Base-by-base conservation (phyloP, 2,888 invertebrate genomes). In the Lycaena phlaeas region DNA sequence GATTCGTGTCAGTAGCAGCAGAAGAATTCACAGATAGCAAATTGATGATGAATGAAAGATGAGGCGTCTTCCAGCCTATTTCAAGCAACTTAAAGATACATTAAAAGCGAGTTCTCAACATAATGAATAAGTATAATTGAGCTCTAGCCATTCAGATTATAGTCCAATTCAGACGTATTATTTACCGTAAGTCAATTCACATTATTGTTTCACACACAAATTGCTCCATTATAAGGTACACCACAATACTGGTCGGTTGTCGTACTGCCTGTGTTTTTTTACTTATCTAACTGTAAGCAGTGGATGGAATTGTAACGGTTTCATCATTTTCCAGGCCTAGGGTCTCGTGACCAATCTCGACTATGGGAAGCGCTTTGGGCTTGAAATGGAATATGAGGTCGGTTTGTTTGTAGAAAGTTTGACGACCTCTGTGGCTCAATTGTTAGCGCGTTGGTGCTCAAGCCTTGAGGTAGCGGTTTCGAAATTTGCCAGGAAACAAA, bases 191-290 rank as follows among this genome's bases (percentile, higher is more conserved):
- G 64, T 69, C 67, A 63, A 73, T 75, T 68, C 63, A 56, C 61
- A 58, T 66, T 72, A 75, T 71, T 76, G 74, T 64, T 75, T 74
- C 73, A 64, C 67, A 70, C 68, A 72, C 59, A 72, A 71, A 75
- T 68, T 71, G 67, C 65, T 62, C 61, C 56, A 71, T 74, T 74
- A 71, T 66, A 67, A 57, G 60, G 67, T 74, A 57, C 57, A 59
- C 63, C 64, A 53, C 53, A 64, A 57, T 69, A 68, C 7, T 34
- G 22, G 17, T 11, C 12, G 7, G 11, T 17, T 36, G 18, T 18
- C 22, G 18, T 12, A 18, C 18, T 17, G 11, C 4, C 12, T n/a
- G 29, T 39, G 10, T 22, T 29, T 40, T 40, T 40, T 40, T 40
- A 26, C 31, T 25, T 12, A 7, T 3, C 15, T 40, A 40, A 40